Evolutionary conservation across 2,888 invertebrate species (phyloP).

Genomic region (Andrena minutula): DNA sequence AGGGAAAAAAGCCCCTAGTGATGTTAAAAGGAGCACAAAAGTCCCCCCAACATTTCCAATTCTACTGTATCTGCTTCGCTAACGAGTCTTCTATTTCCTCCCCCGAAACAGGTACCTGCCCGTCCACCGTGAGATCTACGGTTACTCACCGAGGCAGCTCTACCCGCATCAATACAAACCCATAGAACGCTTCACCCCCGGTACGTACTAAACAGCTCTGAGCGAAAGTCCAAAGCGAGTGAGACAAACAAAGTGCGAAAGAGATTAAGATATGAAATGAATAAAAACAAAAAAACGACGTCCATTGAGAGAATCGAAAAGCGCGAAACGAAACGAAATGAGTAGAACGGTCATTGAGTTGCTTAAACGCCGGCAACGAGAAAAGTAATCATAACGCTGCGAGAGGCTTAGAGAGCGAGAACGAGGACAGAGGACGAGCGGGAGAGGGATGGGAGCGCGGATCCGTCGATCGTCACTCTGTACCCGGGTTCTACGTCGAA

Average conservation of each 20-base stretch:
- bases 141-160: slow-evolving; percentile 95
- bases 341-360: slow-evolving; percentile 22
- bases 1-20: too few species aligned
- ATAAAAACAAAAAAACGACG: slow-evolving; percentile 56
- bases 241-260: slow-evolving; percentile 58
- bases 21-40: too few species aligned
- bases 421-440: slow-evolving; percentile 42
- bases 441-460: slow-evolving; percentile 50
- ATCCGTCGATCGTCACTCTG: slow-evolving; percentile 38
- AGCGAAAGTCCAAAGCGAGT: slow-evolving; percentile 69
- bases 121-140: slow-evolving; percentile 95
- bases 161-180: slow-evolving; percentile 93
- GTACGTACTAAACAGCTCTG: slow-evolving; percentile 88
- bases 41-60: too few species aligned
- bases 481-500: slow-evolving; percentile 37
- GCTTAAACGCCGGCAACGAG: slow-evolving; percentile 60
- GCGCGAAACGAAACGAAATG: slow-evolving; percentile 73
- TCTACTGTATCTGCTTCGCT: background rate
- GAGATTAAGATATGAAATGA: slow-evolving; percentile 39
- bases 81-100: background rate
- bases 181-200: slow-evolving; percentile 93
- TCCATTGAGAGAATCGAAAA: slow-evolving; percentile 62
- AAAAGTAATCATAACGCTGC: slow-evolving; percentile 5
- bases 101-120: slow-evolving; percentile 89
- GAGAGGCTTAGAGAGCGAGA: slow-evolving; percentile 26